These are phyloP conservation scores for Clistopyga incitator DNA, from an alignment of 2,888 invertebrate genomes.

Conservation along the genomic window DNA sequence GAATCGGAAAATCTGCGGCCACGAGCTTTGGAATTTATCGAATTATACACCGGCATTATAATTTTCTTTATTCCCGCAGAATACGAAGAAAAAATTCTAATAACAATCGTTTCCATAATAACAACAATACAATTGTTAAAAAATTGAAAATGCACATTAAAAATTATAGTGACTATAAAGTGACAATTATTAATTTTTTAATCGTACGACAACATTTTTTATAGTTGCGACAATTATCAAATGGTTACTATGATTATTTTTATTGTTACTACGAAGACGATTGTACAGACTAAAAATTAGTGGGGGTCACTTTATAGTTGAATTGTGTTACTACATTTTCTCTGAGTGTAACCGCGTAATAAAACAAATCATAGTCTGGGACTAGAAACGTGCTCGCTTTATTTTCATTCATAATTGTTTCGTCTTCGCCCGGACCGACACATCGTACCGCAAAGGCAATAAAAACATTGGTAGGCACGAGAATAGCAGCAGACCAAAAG, in stretches of 20 bases:
- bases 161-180: too few relatives aligned
- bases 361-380: not conserved
- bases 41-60: conserved; percentile 48
- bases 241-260: too few relatives aligned
- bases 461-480: not conserved
- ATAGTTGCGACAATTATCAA: too few relatives aligned
- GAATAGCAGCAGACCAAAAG: conserved; percentile 20
- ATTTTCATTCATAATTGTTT: conserved; percentile 27
- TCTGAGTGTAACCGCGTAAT: not conserved
- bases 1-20: conserved; percentile 67
- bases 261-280: too few relatives aligned
- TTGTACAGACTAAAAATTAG: too few relatives aligned
- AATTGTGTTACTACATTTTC: not conserved
- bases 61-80: not conserved
- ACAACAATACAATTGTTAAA: too few relatives aligned
- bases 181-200: too few relatives aligned
- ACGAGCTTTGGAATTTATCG: conserved; percentile 66
- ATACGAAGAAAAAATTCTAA: conserved; percentile 1
- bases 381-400: not conserved
- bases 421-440: not conserved
- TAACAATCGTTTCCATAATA: not conserved
- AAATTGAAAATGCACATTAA: too few relatives aligned
- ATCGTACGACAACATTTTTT: too few relatives aligned
- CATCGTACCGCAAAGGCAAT: not conserved
- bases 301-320: too few relatives aligned